Evolutionary conservation across 2,888 invertebrate species (phyloP).

Genomic region (Diarsia rubi): DNA sequence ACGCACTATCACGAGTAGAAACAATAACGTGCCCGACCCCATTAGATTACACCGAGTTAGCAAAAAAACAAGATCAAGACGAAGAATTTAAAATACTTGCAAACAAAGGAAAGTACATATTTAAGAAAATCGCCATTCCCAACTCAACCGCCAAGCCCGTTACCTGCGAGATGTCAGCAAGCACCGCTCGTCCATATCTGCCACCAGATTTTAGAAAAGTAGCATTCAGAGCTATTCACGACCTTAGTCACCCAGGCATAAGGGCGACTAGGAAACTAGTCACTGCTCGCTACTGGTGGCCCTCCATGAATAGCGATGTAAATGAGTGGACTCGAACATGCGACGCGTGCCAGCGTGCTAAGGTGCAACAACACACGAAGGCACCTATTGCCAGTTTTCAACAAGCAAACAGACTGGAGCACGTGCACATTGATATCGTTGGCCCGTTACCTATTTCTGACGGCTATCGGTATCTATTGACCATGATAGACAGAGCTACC

Average conservation of each 20-base stretch:
- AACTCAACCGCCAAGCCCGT: background rate
- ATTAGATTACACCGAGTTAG: background rate
- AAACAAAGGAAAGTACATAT: background rate
- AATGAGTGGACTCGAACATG: too few species aligned
- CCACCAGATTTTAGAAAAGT: background rate
- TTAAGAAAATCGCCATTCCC: background rate
- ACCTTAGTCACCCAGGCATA: conserved; percentile 15
- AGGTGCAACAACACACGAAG: too few species aligned
- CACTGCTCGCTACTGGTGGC: too few species aligned
- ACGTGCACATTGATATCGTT: too few species aligned
- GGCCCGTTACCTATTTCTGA: too few species aligned
- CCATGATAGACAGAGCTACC: too few species aligned
- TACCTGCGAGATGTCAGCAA: conserved; percentile 1
- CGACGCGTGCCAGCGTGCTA: too few species aligned
- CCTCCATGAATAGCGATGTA: too few species aligned
- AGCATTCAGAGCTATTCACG: conserved; percentile 4
- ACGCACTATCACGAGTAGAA: background rate
- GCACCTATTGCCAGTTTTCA: too few species aligned
- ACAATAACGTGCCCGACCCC: background rate
- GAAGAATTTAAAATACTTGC: background rate
- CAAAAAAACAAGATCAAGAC: background rate
- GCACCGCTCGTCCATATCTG: conserved; percentile 9
- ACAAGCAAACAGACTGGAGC: too few species aligned
- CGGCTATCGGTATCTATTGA: too few species aligned
- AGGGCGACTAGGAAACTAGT: conserved; percentile 9